A percentile compares a stretch with the other conserved stretches of the same genome.
phyloP scores from a whole-genome alignment of 1,140 invertebrate genomes.

The Rhopalosiphum padi region DNA sequence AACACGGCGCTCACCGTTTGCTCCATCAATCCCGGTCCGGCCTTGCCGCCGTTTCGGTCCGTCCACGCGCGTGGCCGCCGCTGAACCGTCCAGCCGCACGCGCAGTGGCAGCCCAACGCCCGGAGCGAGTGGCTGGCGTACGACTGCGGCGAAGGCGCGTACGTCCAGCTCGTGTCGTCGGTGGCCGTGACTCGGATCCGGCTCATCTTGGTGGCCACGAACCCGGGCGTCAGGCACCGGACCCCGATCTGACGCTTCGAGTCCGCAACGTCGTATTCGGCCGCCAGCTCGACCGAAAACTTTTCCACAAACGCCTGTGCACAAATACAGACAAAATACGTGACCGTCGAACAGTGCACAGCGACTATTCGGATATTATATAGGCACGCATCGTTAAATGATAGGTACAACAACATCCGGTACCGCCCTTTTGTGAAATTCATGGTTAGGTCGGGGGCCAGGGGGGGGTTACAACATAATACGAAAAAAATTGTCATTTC shows the following conservation, averaged over 20 bases:
- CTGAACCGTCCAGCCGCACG: neutral
- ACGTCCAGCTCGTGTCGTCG: neutral
- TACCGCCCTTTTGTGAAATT: too few relatives aligned
- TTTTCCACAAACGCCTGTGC: slow-evolving; percentile 82
- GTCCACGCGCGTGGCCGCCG: too few relatives aligned
- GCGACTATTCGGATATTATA: too few relatives aligned
- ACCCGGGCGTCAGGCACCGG: slow-evolving; percentile 85
- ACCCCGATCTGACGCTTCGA: slow-evolving; percentile 74
- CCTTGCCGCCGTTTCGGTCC: neutral
- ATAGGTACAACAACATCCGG: too few relatives aligned
- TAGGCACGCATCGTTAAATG: too few relatives aligned
- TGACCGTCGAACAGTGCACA: too few relatives aligned
- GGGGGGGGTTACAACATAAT: too few relatives aligned
- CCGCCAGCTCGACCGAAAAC: slow-evolving; percentile 79
- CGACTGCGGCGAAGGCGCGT: neutral
- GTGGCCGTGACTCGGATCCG: slow-evolving; percentile 77
- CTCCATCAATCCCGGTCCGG: neutral
- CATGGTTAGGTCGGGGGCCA: too few relatives aligned
- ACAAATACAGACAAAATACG: neutral
- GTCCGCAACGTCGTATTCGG: slow-evolving; percentile 73
- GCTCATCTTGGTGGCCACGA: slow-evolving; percentile 92
- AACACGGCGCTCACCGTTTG: neutral
- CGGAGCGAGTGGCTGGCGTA: slow-evolving; percentile 26
- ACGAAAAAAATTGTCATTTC: too few relatives aligned
- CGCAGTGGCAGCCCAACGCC: slow-evolving; percentile 4